Evolutionary conservation across 1,140 invertebrate species (phyloP).

Genomic region (Nomia melanderi): DNA sequence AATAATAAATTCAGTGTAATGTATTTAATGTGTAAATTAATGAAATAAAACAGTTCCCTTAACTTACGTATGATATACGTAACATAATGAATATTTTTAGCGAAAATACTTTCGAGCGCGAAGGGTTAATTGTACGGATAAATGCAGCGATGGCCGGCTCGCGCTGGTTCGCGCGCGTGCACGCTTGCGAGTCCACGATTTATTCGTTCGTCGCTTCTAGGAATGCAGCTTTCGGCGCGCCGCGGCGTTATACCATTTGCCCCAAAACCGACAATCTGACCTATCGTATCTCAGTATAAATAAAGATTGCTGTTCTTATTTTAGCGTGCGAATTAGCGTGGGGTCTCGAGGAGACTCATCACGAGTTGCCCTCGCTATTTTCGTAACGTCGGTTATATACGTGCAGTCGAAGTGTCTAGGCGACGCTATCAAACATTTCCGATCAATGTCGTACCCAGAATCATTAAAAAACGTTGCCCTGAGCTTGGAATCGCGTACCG

Average conservation of each 20-base stretch:
- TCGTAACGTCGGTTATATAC: constrained; percentile 47
- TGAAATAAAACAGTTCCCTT: no score
- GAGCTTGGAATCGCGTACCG: no score
- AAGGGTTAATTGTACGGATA: not conserved
- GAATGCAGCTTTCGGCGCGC: not conserved
- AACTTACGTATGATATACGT: no score
- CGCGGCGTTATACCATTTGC: constrained; percentile 35
- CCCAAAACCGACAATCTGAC: constrained; percentile 56
- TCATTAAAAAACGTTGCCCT: no score
- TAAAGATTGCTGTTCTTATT: constrained; percentile 69
- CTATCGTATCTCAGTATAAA: constrained; percentile 68
- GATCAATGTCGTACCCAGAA: constrained; percentile 12
- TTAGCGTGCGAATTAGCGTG: constrained; percentile 71
- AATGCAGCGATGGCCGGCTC: no score
- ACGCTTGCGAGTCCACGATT: not conserved
- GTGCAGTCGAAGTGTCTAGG: constrained; percentile 27
- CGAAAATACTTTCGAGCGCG: no score
- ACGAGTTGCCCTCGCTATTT: constrained; percentile 63
- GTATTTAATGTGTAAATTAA: no score
- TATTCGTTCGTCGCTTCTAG: not conserved
- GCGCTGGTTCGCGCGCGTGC: not conserved
- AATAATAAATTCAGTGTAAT: no score
- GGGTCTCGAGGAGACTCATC: constrained; percentile 68
- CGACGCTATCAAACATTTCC: constrained; percentile 32
- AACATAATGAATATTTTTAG: no score